Base-by-base conservation (phyloP, 2,797 vertebrate genomes). In the Myotis myotis region DNA sequence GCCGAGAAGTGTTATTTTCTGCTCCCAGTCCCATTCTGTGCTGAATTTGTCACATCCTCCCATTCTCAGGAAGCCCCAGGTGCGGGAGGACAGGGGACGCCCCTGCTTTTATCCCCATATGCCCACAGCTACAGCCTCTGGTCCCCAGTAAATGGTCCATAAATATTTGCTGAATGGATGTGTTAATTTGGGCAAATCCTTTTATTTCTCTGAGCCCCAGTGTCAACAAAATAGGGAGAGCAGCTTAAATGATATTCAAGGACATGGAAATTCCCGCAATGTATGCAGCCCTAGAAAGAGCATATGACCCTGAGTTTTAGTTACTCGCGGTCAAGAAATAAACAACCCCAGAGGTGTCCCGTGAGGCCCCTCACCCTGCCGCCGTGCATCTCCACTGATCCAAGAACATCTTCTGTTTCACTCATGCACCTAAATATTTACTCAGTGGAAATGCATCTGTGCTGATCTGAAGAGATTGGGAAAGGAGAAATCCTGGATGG, bases 391-490 rank as follows among this genome's bases (percentile, higher is more conserved):
- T 60, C 19, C 20, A 17, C 33, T 38, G 80, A 92, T 5, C n/a
- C 16, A 44, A 3, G 30, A 11, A 20, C 9, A 28, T 57, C 33
- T 91, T 62, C 20, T 36, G 38, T n/a, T 84, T 60, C 4, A 71
- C 47, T 20, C 44, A 91, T 20, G 22, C 70, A 12, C 20, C 41
- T 66, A 92, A 90, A 74, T 81, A 30, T 84, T 81, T 60, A 68
- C 51, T 66, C 19, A 41, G 8, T 49, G 55, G 41, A 55, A 84
- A 55, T 10, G 38, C 10, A 86, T 15, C 25, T 60, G 49, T 51
- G 62, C 30, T 74, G 25, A 68, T 55, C 8, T 11, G 23, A 44
- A 72, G 19, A 83, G 47, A 47, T 13, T 41, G 51, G 38, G 25
- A 57, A 36, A 55, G n/a, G 8, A 68, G 51, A 64, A 51, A 36